Conservation (phyloP, 1,140 invertebrate species). For the Cotesia typhae region DNA sequence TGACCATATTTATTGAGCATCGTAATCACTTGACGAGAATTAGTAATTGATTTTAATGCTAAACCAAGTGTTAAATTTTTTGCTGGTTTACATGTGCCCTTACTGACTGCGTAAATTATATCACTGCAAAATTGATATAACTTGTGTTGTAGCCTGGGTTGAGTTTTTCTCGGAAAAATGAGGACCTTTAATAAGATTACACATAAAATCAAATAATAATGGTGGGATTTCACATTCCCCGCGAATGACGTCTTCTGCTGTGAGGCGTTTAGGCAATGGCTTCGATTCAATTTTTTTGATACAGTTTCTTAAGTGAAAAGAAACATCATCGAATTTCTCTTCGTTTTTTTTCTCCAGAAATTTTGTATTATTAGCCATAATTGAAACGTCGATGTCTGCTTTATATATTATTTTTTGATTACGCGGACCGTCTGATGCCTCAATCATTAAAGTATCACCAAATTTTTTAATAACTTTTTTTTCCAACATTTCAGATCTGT, state of each 20-base stretch:
- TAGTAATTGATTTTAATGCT: slow-evolving; percentile 53
- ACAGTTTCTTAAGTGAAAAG: slow-evolving; percentile 49
- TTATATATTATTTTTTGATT: slow-evolving; percentile 51
- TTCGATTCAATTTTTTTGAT: slow-evolving; percentile 45
- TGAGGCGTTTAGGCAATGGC: slow-evolving; percentile 42
- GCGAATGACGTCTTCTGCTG: slow-evolving; percentile 50
- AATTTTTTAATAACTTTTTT: slow-evolving; percentile 48
- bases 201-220: slow-evolving; percentile 49
- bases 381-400: slow-evolving; percentile 38
- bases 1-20: slow-evolving; percentile 55
- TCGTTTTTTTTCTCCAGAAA: slow-evolving; percentile 45
- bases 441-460: slow-evolving; percentile 48
- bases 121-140: slow-evolving; percentile 52
- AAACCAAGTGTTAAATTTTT: slow-evolving; percentile 51
- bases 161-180: slow-evolving; percentile 43
- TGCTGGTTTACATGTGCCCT: slow-evolving; percentile 46
- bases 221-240: slow-evolving; percentile 53
- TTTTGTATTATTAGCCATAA: slow-evolving; percentile 39
- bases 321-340: slow-evolving; percentile 47
- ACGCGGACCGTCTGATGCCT: slow-evolving; percentile 47
- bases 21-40: slow-evolving; percentile 47
- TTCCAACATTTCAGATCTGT: slow-evolving; percentile 48
- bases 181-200: slow-evolving; percentile 46
- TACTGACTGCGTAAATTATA: slow-evolving; percentile 49
- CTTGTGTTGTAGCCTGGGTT: slow-evolving; percentile 35